Percentiles rank a stretch among this genome's conserved stretches.
Conservation (phyloP, 2,797 vertebrate species). For the Pachyuromys duprasi region DNA sequence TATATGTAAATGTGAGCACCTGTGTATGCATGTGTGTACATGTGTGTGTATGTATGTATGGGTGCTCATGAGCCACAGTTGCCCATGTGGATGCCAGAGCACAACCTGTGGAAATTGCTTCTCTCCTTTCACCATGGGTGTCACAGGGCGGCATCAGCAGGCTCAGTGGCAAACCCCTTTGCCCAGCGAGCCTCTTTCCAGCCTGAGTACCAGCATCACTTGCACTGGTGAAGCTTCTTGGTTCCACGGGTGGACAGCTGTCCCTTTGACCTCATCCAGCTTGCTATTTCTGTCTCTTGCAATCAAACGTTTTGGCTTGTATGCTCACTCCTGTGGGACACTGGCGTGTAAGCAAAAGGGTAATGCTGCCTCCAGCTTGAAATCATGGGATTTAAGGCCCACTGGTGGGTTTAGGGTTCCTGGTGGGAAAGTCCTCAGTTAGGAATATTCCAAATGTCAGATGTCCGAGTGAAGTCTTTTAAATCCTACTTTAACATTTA, state of each 20-base stretch:
- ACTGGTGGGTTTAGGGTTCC: slow-evolving; percentile 57
- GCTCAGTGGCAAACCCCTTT: neutral
- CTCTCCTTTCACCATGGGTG: neutral
- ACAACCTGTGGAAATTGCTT: neutral
- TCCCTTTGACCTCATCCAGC: neutral
- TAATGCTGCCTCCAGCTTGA: slow-evolving; percentile 30
- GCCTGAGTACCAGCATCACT: neutral
- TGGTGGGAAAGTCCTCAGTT: slow-evolving; percentile 42
- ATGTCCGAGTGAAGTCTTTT: slow-evolving; percentile 65
- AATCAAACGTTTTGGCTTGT: neutral
- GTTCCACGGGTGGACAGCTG: neutral
- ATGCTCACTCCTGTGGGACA: neutral
- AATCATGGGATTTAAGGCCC: slow-evolving; percentile 47
- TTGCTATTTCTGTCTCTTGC: slow-evolving; percentile 40
- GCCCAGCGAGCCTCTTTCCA: neutral
- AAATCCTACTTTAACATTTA: slow-evolving; percentile 70
- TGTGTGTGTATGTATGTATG: neutral
- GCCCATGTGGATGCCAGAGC: neutral
- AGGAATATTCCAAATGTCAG: slow-evolving; percentile 69
- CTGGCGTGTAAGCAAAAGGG: slow-evolving; percentile 45
- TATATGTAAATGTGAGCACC: too few species aligned
- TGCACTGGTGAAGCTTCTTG: neutral
- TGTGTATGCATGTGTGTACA: neutral
- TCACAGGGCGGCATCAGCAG: too few species aligned
- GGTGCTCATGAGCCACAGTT: neutral